Base-by-base conservation (phyloP, 2,113 vertebrate species). In the Corythaeola cristata region DNA sequence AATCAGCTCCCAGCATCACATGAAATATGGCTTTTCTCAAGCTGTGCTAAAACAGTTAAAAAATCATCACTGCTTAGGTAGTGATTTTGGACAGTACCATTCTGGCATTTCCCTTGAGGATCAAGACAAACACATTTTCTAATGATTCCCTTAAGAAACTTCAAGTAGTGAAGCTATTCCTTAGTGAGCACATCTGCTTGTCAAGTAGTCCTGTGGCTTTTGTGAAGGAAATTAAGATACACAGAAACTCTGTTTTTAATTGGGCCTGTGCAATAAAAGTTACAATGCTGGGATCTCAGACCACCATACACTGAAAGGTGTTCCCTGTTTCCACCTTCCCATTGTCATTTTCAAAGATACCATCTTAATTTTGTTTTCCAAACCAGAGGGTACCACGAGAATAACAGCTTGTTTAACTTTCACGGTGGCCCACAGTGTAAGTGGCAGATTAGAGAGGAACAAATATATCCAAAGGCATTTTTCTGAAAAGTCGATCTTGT, bases 71-170 rank as follows among this genome's bases (percentile, higher is more conserved):
- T 85, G n/a, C 50, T 91, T 58, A 90, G 35, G 63, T 12, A 60
- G 53, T 39, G 59, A 56, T 83, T 90, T 76, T 28, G 63, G 55
- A 80, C 79, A 88, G 33, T 30, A 35, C 23, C 11, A 49, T 69
- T 55, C 67, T n/a, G 15, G 6, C 41, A 39, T 85, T 93, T 74
- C 50, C 78, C 71, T n/a, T 3, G 4, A 80, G 63, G 33, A 64
- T 69, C 30, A 80, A 78, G 82, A 79, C 66, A 80, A 95, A 69
- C 59, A 62, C 21, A 37, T 86, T 88, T 90, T 56, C 19, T 60
- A 82, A 47, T 50, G 32, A 71, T 52, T 73, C 14, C 30, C 21
- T 23, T 41, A 41, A 75, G 62, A 93, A 95, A 82, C 30, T 55
- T 67, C 15, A 72, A 53, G 52, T 22, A 82, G 17, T 53, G 15